Percentiles rank a stretch among this genome's conserved stretches.
These are phyloP conservation scores for Yponomeuta cagnagella DNA, from an alignment of 2,888 invertebrate genomes.

Conservation along the genomic window DNA sequence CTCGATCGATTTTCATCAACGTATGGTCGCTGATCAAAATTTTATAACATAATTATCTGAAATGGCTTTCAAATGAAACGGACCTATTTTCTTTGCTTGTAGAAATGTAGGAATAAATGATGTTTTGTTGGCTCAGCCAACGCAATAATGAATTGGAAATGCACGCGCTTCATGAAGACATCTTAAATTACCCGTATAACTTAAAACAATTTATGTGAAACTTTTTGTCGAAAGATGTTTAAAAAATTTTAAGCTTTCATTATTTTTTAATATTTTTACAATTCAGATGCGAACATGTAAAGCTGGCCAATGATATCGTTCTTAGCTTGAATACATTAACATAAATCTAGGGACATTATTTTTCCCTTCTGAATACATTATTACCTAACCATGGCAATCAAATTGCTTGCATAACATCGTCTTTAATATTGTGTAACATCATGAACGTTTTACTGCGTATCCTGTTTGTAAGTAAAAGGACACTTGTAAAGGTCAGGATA, in stretches of 20 bases:
- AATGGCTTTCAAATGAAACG: background rate
- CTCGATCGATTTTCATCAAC: background rate
- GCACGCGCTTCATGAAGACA: too few relatives aligned
- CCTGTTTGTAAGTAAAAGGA: background rate
- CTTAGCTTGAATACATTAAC: background rate
- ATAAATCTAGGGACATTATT: background rate
- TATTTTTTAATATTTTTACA: background rate
- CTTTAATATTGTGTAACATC: background rate
- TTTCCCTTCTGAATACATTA: conserved; percentile 1
- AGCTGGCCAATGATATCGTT: background rate
- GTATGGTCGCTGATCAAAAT: background rate
- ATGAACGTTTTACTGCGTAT: background rate
- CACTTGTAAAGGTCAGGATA: background rate
- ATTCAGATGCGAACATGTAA: background rate
- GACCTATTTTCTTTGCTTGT: background rate
- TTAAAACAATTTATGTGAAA: too few relatives aligned
- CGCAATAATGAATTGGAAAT: too few relatives aligned
- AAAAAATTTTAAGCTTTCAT: background rate
- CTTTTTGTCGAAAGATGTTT: too few relatives aligned
- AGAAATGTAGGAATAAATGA: background rate
- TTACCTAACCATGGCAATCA: background rate
- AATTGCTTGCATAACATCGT: background rate
- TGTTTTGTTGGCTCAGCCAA: background rate
- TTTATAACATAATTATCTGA: background rate
- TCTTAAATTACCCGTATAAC: too few relatives aligned